phyloP scores from a whole-genome alignment of 2,113 vertebrate genomes.

The Oophaga pumilio region DNA sequence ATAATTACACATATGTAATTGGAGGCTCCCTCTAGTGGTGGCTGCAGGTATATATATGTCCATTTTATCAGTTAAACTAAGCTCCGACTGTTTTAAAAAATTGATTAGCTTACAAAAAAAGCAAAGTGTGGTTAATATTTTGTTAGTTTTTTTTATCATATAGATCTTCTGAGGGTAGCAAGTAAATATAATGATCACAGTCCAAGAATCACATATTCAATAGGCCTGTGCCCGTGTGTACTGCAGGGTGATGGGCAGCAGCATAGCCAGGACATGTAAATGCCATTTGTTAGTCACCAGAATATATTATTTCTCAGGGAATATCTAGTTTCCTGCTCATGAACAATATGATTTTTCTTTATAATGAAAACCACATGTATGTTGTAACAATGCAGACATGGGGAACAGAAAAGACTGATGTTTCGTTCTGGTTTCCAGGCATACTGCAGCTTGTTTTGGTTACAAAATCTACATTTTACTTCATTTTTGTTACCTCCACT shows the following conservation, averaged over 20 bases:
- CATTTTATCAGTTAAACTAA: too few species aligned
- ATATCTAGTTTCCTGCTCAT: slow-evolving; percentile 26
- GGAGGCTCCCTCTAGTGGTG: too few species aligned
- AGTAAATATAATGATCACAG: not conserved
- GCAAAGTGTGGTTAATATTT: too few species aligned
- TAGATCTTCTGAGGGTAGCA: too few species aligned
- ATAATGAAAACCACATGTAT: slow-evolving; percentile 61
- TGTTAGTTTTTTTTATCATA: too few species aligned
- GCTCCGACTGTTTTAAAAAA: too few species aligned
- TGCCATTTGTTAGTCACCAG: not conserved
- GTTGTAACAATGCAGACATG: slow-evolving; percentile 23
- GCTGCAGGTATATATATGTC: too few species aligned
- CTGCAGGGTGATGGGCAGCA: not conserved
- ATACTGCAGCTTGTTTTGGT: slow-evolving; percentile 45
- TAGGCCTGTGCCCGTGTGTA: not conserved
- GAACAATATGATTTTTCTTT: slow-evolving; percentile 59
- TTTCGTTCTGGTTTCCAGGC: slow-evolving; percentile 59
- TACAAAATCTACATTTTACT: slow-evolving; percentile 10
- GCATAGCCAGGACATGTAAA: not conserved
- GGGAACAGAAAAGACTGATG: slow-evolving; percentile 47
- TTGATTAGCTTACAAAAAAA: too few species aligned
- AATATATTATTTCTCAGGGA: not conserved
- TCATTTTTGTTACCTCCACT: not conserved
- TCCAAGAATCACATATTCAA: not conserved
- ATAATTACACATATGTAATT: too few species aligned